Evolutionary conservation across 2,113 vertebrate species (phyloP).

Genomic region (Heterotilapia buettikoferi): DNA sequence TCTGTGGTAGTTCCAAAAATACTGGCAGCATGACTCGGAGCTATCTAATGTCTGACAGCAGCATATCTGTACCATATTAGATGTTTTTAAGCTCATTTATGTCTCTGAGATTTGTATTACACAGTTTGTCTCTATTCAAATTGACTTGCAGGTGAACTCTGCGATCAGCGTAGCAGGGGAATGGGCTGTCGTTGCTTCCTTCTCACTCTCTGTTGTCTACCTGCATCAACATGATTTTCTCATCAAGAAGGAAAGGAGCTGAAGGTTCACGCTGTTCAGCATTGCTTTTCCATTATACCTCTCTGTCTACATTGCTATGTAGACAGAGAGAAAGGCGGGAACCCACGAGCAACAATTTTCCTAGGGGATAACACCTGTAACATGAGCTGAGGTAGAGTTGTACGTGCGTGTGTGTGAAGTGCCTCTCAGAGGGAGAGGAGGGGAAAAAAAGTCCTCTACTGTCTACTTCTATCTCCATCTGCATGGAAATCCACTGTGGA

Average conservation of each 20-base stretch:
- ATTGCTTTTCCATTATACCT: not conserved
- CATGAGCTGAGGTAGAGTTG: not conserved
- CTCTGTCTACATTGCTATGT: not conserved
- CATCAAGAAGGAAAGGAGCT: not conserved
- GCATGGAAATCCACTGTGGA: not conserved
- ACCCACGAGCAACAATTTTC: not conserved
- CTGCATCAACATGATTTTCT: not conserved
- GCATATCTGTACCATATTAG: not conserved
- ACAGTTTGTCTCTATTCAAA: not conserved
- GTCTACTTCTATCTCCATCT: not conserved
- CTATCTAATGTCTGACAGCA: not conserved
- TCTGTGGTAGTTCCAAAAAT: not conserved
- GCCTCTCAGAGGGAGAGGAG: not conserved
- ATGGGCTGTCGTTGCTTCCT: not conserved
- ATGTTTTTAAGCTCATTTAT: not conserved
- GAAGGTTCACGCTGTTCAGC: not conserved
- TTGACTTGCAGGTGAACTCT: not conserved
- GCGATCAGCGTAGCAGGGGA: not conserved
- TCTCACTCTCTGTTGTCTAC: not conserved
- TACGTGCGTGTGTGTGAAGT: not conserved
- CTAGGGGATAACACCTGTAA: not conserved
- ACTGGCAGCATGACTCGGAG: not conserved
- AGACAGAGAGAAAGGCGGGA: not conserved
- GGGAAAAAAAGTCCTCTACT: fast-evolving
- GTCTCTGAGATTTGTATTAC: not conserved